These are phyloP conservation scores for Gulo gulo DNA, from an alignment of 2,113 vertebrate species.

Conservation along the genomic window DNA sequence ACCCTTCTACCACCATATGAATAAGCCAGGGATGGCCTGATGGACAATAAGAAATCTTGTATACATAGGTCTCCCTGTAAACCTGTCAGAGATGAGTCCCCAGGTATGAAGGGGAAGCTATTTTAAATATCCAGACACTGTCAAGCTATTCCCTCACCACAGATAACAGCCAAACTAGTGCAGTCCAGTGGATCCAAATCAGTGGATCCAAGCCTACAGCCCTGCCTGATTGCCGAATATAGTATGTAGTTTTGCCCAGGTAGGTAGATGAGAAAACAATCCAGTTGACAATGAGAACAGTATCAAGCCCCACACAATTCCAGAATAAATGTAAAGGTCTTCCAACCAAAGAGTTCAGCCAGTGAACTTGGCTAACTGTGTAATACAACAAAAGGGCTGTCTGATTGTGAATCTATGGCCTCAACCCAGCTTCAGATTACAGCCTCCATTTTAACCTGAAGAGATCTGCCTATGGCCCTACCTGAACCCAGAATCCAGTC, in stretches of 20 bases:
- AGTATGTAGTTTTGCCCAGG: neutral
- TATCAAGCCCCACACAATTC: neutral
- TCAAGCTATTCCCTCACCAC: neutral
- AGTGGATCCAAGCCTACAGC: neutral
- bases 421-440: neutral
- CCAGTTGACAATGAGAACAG: neutral
- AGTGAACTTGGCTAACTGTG: neutral
- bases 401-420: neutral
- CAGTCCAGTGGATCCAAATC: neutral
- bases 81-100: neutral
- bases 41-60: neutral
- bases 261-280: neutral
- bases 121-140: neutral
- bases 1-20: neutral
- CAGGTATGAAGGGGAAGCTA: neutral
- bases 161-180: neutral
- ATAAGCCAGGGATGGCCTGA: neutral
- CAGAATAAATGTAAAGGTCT: neutral
- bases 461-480: neutral
- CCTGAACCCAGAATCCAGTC: neutral
- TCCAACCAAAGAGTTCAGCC: neutral
- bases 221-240: fast-evolving
- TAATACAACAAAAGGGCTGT: neutral
- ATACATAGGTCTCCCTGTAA: neutral
- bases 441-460: no score